phyloP scores from a whole-genome alignment of 2,797 vertebrate species.

The Lates japonicus region DNA sequence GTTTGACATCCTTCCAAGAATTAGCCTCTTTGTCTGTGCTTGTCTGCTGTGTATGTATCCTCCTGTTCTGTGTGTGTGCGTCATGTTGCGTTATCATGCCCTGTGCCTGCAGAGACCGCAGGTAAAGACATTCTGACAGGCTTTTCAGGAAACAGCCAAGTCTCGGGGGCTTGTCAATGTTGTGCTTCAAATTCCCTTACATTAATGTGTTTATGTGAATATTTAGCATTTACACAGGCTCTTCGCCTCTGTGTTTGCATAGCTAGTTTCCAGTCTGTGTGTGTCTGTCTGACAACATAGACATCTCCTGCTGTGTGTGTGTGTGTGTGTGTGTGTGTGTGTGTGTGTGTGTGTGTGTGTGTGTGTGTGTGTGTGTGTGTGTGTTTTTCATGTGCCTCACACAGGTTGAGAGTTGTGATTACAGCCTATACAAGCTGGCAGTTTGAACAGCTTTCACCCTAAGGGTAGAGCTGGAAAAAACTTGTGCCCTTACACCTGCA shows the following conservation, averaged over 20 bases:
- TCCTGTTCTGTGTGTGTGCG: conserved; percentile 32
- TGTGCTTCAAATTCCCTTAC: conserved; percentile 15
- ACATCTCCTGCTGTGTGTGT: conserved; percentile 8
- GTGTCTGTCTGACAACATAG: background rate
- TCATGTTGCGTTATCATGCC: conserved; percentile 34
- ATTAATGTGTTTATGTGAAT: conserved; percentile 35
- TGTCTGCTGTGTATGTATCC: conserved; percentile 16
- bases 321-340: conserved; percentile 26
- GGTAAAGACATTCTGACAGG: conserved; percentile 62
- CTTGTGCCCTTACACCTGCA: conserved; percentile 47
- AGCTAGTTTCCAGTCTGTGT: background rate
- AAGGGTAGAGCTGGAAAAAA: conserved; percentile 37
- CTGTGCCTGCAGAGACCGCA: conserved; percentile 43
- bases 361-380: conserved; percentile 26
- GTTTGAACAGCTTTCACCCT: conserved; percentile 58
- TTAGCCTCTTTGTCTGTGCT: conserved; percentile 25
- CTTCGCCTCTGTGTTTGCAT: background rate
- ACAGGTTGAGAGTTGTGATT: conserved; percentile 45
- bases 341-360: conserved; percentile 26
- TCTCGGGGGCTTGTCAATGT: conserved; percentile 51
- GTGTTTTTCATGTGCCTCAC: conserved; percentile 7
- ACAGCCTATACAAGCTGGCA: conserved; percentile 60
- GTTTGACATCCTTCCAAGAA: conserved; percentile 19
- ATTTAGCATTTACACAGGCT: too few species aligned
- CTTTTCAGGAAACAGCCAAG: conserved; percentile 32